phyloP scores from a whole-genome alignment of 2,888 invertebrate genomes.

The Monopis laevigella region DNA sequence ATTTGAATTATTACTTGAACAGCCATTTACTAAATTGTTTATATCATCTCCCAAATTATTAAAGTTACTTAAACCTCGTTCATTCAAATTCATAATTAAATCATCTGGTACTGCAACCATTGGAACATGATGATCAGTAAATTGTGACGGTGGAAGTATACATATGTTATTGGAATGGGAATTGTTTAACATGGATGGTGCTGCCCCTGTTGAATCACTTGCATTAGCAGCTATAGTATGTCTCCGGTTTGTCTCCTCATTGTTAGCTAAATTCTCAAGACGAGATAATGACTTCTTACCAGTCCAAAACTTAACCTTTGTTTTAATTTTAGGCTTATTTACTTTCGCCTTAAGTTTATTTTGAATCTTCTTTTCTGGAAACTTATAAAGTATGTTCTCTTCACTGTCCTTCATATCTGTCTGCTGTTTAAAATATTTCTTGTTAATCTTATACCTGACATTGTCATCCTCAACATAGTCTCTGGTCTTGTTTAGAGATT shows the following conservation, averaged over 20 bases:
- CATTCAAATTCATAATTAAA: slow-evolving; percentile 57
- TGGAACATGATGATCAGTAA: slow-evolving; percentile 53
- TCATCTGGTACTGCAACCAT: slow-evolving; percentile 63
- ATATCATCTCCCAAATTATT: slow-evolving; percentile 49
- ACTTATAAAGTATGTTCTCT: slow-evolving; percentile 44
- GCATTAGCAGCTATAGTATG: slow-evolving; percentile 36
- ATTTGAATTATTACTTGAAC: no score
- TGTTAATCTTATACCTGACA: slow-evolving; percentile 49
- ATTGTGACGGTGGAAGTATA: slow-evolving; percentile 51
- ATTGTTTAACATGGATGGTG: slow-evolving; percentile 30
- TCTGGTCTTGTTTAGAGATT: no score
- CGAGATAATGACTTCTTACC: slow-evolving; percentile 36
- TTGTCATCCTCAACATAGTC: slow-evolving; percentile 59
- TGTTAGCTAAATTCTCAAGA: slow-evolving; percentile 30
- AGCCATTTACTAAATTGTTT: no score
- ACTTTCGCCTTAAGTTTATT: slow-evolving; percentile 24
- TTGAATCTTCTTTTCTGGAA: slow-evolving; percentile 25
- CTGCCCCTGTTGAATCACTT: slow-evolving; percentile 30
- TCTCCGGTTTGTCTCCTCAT: slow-evolving; percentile 32
- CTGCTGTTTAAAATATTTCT: slow-evolving; percentile 32
- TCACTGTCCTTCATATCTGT: slow-evolving; percentile 28
- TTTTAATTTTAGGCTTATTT: slow-evolving; percentile 47
- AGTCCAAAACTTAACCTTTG: slow-evolving; percentile 61
- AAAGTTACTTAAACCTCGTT: no score
- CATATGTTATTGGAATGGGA: slow-evolving; percentile 38